Evolutionary conservation across 2,888 invertebrate genomes (phyloP).

Genomic region (Yponomeuta sedellus): DNA sequence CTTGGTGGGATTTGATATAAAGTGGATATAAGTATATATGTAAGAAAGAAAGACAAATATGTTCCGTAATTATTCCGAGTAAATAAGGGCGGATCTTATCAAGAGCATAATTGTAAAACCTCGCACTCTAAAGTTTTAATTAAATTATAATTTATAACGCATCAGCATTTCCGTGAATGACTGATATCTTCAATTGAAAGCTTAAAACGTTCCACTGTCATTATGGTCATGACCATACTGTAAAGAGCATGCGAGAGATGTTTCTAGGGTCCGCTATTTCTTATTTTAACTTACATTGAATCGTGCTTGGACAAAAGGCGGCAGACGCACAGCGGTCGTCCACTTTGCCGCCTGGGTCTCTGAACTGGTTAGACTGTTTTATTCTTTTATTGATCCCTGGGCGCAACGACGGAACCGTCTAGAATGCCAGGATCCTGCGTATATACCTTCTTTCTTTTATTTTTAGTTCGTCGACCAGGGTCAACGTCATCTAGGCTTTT

Average conservation of each 20-base stretch:
- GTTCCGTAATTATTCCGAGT: too few relatives aligned
- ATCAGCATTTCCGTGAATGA: too few relatives aligned
- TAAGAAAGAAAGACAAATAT: too few relatives aligned
- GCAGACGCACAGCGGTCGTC: conserved; percentile 39
- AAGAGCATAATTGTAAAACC: too few relatives aligned
- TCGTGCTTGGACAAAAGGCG: conserved; percentile 37
- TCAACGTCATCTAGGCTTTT: conserved; percentile 67
- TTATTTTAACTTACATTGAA: conserved; percentile 28
- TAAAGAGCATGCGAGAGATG: background rate
- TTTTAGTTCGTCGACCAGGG: conserved; percentile 65
- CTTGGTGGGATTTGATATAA: too few relatives aligned
- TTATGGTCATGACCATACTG: too few relatives aligned
- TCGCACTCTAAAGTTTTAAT: too few relatives aligned
- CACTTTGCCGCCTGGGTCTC: conserved; percentile 42
- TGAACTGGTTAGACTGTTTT: conserved; percentile 58
- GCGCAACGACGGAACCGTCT: conserved; percentile 40
- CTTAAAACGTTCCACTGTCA: too few relatives aligned
- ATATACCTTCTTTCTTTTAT: conserved; percentile 62
- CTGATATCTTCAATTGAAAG: too few relatives aligned
- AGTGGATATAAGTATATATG: too few relatives aligned
- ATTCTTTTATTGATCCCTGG: conserved; percentile 52
- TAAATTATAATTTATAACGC: too few relatives aligned
- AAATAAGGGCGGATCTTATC: too few relatives aligned
- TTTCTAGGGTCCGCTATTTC: conserved; percentile 16
- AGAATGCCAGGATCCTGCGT: conserved; percentile 58